These are phyloP conservation scores for Rhinoraja longicauda DNA, from an alignment of 2,797 vertebrate genomes.

Conservation along the genomic window DNA sequence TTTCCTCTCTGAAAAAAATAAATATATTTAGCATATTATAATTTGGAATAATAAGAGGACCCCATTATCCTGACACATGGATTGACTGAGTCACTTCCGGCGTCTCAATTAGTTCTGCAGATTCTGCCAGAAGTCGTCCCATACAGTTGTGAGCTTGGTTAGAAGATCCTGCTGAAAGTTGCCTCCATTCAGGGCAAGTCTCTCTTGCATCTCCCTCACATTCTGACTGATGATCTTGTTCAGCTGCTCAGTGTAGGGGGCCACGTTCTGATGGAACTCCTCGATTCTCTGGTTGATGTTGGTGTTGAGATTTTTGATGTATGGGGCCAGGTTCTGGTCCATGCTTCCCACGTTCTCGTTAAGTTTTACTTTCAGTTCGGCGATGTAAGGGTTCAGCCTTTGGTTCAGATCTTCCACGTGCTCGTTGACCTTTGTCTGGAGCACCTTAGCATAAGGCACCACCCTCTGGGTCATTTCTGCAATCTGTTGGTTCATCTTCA, in stretches of 20 bases:
- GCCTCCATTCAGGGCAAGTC: not conserved
- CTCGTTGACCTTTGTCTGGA: not conserved
- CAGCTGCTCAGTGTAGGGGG: not conserved
- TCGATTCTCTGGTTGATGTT: not conserved
- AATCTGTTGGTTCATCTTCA: constrained; percentile 24
- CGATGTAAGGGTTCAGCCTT: not conserved
- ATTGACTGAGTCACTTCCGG: not conserved
- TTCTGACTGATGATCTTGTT: not conserved
- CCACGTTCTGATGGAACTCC: constrained; percentile 22
- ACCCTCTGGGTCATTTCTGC: not conserved
- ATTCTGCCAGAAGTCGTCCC: not conserved
- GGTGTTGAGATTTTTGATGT: not conserved
- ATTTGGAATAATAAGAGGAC: not conserved
- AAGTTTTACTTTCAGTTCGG: not conserved
- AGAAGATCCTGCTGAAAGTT: not conserved
- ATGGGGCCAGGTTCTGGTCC: not conserved
- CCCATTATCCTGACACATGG: not conserved
- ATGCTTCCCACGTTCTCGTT: not conserved
- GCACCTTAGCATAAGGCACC: not conserved
- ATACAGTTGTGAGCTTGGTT: not conserved
- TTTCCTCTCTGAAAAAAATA: no score
- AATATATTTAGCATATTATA: no score
- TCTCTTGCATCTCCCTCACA: not conserved
- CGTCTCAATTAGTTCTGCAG: not conserved
- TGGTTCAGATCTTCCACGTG: not conserved